Evolutionary conservation across 1,140 invertebrate species (phyloP).

Genomic region (Pseudomyrmex flavicornis): DNA sequence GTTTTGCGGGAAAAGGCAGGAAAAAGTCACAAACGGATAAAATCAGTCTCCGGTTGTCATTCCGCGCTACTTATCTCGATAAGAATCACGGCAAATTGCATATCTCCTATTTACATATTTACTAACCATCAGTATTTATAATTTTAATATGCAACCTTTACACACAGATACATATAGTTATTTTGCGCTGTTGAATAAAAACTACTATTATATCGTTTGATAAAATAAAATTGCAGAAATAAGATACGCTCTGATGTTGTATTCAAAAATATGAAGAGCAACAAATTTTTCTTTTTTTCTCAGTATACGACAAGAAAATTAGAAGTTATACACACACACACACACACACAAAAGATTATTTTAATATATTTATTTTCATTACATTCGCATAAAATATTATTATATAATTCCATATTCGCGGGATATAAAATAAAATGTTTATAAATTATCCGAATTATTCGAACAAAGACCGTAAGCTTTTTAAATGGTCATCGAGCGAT

Average conservation of each 20-base stretch:
- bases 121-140: slow-evolving; percentile 34
- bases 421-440: neutral
- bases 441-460: slow-evolving; percentile 25
- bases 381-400: neutral
- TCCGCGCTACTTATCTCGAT: slow-evolving; percentile 17
- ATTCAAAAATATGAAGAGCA: no score
- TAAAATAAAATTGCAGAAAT: neutral
- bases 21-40: slow-evolving; percentile 37
- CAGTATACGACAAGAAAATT: no score
- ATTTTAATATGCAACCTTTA: slow-evolving; percentile 22
- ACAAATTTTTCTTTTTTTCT: no score
- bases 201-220: neutral
- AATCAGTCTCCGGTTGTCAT: slow-evolving; percentile 48
- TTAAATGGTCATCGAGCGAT: slow-evolving; percentile 11
- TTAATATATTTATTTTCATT: neutral
- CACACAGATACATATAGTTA: neutral
- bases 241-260: no score
- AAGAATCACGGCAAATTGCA: slow-evolving; percentile 31
- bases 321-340: no score
- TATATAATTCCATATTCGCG: slow-evolving; percentile 8
- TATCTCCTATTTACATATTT: slow-evolving; percentile 25
- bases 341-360: no score
- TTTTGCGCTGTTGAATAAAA: neutral
- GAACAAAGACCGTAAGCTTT: neutral
- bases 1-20: slow-evolving; percentile 21